These are phyloP conservation scores for Pammene fasciana DNA, from an alignment of 2,888 invertebrate genomes.

Conservation along the genomic window DNA sequence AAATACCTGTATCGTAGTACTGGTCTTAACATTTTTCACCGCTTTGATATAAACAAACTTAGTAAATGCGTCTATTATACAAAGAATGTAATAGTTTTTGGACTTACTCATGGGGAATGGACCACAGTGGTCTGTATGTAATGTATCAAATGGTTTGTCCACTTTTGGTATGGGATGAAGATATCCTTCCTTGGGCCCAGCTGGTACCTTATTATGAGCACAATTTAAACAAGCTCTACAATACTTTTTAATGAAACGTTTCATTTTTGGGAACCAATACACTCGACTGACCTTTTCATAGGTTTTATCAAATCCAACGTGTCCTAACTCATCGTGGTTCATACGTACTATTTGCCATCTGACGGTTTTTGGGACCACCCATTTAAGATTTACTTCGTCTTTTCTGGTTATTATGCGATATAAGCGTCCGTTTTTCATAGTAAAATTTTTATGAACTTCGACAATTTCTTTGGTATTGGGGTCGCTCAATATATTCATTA, in stretches of 20 bases:
- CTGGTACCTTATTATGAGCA: conserved; percentile 10
- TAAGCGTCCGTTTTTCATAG: conserved; percentile 21
- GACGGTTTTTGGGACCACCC: conserved; percentile 46
- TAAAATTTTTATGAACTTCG: conserved; percentile 36
- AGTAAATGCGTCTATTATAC: conserved; percentile 44
- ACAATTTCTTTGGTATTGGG: conserved; percentile 15
- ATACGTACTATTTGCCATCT: conserved; percentile 46
- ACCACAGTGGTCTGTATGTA: conserved; percentile 45
- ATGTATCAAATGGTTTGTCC: conserved; percentile 37
- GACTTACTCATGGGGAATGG: conserved; percentile 44
- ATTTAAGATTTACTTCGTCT: conserved; percentile 18
- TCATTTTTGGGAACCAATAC: conserved; percentile 46
- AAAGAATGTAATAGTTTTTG: conserved; percentile 40
- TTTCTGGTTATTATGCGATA: conserved; percentile 19
- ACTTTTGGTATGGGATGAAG: conserved; percentile 41
- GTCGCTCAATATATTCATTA: conserved; percentile 32
- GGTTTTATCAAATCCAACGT: conserved; percentile 44
- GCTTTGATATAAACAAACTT: conserved; percentile 17
- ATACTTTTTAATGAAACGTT: conserved; percentile 45
- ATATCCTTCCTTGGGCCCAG: conserved; percentile 36
- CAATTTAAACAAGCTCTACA: conserved; percentile 27
- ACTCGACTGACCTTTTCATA: conserved; percentile 34
- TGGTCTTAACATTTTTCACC: conserved; percentile 19
- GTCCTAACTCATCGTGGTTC: conserved; percentile 44
- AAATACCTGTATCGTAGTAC: conserved; percentile 11